These are phyloP conservation scores for Pharmacophagus antenor DNA, from an alignment of 2,888 invertebrate genomes.

Conservation along the genomic window DNA sequence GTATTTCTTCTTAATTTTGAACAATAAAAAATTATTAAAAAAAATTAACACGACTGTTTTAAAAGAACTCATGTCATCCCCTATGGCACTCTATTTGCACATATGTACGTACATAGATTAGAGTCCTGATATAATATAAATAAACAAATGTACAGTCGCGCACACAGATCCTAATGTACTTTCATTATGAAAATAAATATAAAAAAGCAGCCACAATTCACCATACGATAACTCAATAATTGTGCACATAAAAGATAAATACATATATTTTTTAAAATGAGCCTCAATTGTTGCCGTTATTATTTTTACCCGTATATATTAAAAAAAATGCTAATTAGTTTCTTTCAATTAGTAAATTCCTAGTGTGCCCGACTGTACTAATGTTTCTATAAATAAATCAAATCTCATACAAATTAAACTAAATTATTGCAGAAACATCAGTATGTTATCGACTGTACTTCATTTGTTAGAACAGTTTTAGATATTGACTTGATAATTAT, in stretches of 20 bases:
- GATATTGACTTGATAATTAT: conserved; percentile 1
- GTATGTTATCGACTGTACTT: conserved; percentile 6
- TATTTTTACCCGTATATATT: background rate
- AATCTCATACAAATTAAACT: conserved; percentile 4
- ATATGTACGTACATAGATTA: conserved; percentile 47
- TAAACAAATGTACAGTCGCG: conserved; percentile 8
- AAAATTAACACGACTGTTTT: conserved; percentile 1
- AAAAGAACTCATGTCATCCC: background rate
- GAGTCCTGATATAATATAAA: conserved; percentile 48
- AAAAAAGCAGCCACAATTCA: too few relatives aligned
- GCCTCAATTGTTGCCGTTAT: background rate
- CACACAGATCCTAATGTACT: conserved; percentile 3
- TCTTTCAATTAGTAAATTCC: conserved; percentile 25
- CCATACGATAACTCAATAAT: background rate
- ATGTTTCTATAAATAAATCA: conserved; percentile 1
- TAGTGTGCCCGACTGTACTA: conserved; percentile 1
- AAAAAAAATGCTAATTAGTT: background rate
- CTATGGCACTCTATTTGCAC: conserved; percentile 74
- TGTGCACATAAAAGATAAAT: conserved; percentile 1
- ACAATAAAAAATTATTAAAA: background rate
- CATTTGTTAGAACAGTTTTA: background rate
- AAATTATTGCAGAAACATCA: conserved; percentile 5
- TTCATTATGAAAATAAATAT: background rate
- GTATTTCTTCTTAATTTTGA: background rate
- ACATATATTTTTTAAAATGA: background rate